Percentiles rank a stretch among this genome's conserved stretches.
Evolutionary conservation across 2,113 vertebrate species (phyloP).

Genomic region (Perca flavescens): DNA sequence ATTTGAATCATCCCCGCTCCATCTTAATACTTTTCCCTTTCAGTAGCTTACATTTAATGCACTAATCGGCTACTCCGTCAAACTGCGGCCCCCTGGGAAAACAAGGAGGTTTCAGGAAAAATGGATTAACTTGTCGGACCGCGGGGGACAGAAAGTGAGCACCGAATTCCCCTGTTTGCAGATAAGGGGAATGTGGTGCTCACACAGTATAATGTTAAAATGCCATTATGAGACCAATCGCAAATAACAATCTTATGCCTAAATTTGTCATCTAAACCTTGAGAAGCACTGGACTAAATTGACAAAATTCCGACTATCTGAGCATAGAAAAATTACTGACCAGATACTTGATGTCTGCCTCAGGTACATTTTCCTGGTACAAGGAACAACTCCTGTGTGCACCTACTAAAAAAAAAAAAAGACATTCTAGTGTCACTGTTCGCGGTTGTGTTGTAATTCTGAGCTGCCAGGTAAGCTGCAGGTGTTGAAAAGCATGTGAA

Average conservation of each 20-base stretch:
- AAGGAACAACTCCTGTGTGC: neutral
- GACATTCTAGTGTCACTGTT: too few species aligned
- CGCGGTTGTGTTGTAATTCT: neutral
- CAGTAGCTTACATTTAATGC: too few species aligned
- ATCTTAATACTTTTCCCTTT: too few species aligned
- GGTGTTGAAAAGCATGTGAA: neutral
- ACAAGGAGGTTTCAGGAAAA: neutral
- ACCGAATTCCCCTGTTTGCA: too few species aligned
- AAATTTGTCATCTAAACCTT: neutral
- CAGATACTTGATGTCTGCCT: neutral
- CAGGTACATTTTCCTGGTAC: neutral
- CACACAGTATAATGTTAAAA: neutral
- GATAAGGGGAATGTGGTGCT: neutral
- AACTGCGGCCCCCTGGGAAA: too few species aligned
- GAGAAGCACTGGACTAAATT: neutral
- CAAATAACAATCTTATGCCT: neutral
- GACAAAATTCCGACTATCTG: neutral
- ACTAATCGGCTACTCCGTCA: too few species aligned
- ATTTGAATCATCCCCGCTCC: too few species aligned
- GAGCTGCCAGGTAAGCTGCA: conserved; percentile 14
- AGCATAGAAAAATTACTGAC: neutral
- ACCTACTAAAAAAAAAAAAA: neutral
- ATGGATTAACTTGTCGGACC: neutral
- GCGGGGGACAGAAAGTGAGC: neutral
- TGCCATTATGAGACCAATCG: neutral